phyloP scores from a whole-genome alignment of 1,140 invertebrate genomes.

The Pomacea maculata region DNA sequence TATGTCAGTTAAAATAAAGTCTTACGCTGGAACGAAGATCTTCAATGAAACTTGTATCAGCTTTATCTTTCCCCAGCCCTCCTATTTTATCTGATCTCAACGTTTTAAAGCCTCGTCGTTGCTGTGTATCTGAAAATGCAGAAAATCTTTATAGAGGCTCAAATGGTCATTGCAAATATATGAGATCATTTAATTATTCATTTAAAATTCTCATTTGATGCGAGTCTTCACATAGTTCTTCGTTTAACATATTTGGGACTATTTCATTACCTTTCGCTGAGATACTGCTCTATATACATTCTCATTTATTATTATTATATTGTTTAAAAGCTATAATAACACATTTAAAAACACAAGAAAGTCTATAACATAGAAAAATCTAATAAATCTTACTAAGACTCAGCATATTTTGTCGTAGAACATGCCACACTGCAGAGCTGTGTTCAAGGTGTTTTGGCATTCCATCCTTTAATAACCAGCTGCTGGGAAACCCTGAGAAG shows the following conservation, averaged over 20 bases:
- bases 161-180: neutral
- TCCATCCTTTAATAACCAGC: neutral
- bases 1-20: neutral
- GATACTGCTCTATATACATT: no score
- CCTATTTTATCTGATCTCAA: constrained; percentile 22
- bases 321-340: no score
- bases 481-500: neutral
- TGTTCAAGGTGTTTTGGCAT: neutral
- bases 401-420: neutral
- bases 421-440: neutral
- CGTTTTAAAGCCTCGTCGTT: constrained; percentile 40
- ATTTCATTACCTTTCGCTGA: no score
- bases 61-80: constrained; percentile 29
- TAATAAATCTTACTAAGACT: neutral
- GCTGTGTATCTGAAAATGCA: constrained; percentile 19
- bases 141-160: neutral
- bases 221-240: no score
- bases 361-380: neutral
- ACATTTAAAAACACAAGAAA: no score
- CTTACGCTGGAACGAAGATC: constrained; percentile 27
- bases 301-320: no score
- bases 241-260: no score
- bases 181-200: neutral
- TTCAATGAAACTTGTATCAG: constrained; percentile 28
- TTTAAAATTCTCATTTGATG: no score